phyloP scores from a whole-genome alignment of 2,797 vertebrate species.

The Scarus forsteni region DNA sequence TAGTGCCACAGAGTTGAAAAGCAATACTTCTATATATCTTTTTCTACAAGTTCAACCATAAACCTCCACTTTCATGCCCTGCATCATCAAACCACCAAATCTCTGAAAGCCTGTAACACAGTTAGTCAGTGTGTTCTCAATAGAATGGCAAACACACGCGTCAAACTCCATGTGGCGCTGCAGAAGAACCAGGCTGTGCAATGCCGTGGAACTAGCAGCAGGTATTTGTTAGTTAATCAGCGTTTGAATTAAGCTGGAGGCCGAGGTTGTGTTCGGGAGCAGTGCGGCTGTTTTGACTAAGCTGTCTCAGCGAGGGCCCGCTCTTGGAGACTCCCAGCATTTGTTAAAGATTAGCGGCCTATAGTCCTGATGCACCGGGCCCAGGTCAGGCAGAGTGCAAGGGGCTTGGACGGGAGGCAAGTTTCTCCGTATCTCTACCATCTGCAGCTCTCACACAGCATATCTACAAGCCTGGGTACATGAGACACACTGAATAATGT shows the following conservation, averaged over 20 bases:
- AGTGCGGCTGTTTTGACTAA: conserved; percentile 85
- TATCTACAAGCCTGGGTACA: conserved; percentile 53
- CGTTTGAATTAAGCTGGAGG: conserved; percentile 73
- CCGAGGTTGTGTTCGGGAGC: conserved; percentile 72
- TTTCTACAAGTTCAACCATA: conserved; percentile 33
- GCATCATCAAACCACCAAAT: conserved; percentile 58
- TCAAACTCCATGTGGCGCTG: conserved; percentile 65
- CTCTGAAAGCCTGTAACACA: conserved; percentile 54
- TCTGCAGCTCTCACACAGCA: conserved; percentile 72
- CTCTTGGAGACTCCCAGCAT: conserved; percentile 85
- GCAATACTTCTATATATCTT: neutral
- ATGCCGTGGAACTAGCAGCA: conserved; percentile 79
- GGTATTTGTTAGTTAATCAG: conserved; percentile 86
- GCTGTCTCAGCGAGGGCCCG: conserved; percentile 78
- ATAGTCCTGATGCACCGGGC: conserved; percentile 72
- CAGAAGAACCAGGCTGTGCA: conserved; percentile 51
- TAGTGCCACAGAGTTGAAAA: conserved; percentile 3
- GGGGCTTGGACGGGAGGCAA: conserved; percentile 55
- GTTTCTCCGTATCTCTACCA: conserved; percentile 68
- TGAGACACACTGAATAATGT: conserved; percentile 75
- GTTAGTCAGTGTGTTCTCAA: conserved; percentile 44
- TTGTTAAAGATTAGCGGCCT: conserved; percentile 85
- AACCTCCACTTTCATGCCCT: conserved; percentile 25
- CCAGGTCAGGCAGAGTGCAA: conserved; percentile 83
- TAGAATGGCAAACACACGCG: conserved; percentile 60